Conservation (phyloP, 1,140 invertebrate species). For the Sinella curviseta region DNA sequence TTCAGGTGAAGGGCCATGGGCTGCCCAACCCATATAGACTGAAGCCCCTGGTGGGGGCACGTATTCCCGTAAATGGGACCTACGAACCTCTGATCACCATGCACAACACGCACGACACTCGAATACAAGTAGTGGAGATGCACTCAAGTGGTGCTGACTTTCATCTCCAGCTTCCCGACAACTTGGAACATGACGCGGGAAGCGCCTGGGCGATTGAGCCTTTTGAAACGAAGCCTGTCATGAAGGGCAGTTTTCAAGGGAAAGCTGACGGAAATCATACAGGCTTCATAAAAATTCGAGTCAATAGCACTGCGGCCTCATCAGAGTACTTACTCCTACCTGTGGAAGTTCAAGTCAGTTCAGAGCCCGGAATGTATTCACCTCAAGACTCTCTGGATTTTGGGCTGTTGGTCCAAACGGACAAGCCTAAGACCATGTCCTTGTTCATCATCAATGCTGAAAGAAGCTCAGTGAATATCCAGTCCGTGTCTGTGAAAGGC, state of each 20-base stretch:
- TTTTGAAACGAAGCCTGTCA: conserved; percentile 83
- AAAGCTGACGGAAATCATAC: conserved; percentile 76
- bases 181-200: conserved; percentile 65
- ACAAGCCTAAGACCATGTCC: conserved; percentile 65
- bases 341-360: conserved; percentile 81
- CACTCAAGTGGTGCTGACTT: conserved; percentile 80
- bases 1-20: conserved; percentile 75
- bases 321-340: conserved; percentile 74
- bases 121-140: conserved; percentile 72
- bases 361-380: conserved; percentile 71
- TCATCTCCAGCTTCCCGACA: conserved; percentile 77
- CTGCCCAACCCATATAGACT: conserved; percentile 81
- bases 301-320: conserved; percentile 61
- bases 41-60: conserved; percentile 82
- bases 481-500: conserved; percentile 56
- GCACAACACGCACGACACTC: conserved; percentile 86
- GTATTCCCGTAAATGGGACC: conserved; percentile 87
- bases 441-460: conserved; percentile 73
- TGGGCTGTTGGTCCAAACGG: conserved; percentile 71
- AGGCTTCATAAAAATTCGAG: conserved; percentile 75
- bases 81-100: conserved; percentile 87
- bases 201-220: conserved; percentile 88
- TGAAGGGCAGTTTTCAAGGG: conserved; percentile 79
- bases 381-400: conserved; percentile 79
- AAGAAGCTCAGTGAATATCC: conserved; percentile 68